Conservation (phyloP, 2,888 invertebrate genomes). For the Drosophila mettleri region DNA sequence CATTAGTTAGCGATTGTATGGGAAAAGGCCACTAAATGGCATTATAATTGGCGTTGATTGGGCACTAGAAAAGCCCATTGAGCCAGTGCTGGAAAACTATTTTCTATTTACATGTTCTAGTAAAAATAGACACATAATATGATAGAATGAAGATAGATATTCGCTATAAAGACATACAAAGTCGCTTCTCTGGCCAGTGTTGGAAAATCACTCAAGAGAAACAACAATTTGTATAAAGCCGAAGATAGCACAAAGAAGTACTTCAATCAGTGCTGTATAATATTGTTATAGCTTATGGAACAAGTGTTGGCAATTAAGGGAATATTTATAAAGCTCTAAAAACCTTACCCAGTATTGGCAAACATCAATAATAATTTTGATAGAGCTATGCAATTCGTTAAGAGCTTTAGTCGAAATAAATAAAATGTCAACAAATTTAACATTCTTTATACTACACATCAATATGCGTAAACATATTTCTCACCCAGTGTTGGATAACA, state of each 20-base stretch:
- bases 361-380: background rate
- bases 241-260: no score
- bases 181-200: background rate
- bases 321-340: background rate
- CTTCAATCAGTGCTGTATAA: background rate
- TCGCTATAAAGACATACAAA: background rate
- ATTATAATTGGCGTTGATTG: constrained; percentile 54
- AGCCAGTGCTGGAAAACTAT: background rate
- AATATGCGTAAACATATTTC: no score
- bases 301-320: background rate
- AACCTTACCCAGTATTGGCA: background rate
- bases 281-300: background rate
- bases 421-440: no score
- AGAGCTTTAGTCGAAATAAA: no score
- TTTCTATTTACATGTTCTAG: background rate
- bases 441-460: no score
- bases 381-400: background rate
- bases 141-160: background rate
- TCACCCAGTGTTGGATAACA: background rate
- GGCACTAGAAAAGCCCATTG: background rate
- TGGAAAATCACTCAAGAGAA: background rate
- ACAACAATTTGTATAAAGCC: no score
- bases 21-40: constrained; percentile 23
- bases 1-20: background rate
- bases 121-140: background rate